Base-by-base conservation (phyloP, 1,140 invertebrate species). In the Drosophila nebulosa region DNA sequence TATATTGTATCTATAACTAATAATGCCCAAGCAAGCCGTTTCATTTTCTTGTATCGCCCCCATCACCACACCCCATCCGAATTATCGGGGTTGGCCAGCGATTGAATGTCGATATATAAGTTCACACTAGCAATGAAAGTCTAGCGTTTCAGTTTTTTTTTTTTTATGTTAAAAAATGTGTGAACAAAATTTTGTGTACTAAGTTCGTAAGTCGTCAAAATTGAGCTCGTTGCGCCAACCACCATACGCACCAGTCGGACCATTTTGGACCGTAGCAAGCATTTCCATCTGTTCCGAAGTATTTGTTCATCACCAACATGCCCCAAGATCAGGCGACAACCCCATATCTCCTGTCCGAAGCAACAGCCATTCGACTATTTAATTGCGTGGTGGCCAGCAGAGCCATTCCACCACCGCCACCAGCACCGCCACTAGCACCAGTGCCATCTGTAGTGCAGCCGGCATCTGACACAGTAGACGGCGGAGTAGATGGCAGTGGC, bases 131-230 rank as follows among this genome's bases (percentile, higher is more conserved):
- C 62, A 78, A 75, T 83, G 61, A 62, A 75, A 75, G 79, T 83
- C 64, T 56, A 72, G 57, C 62, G 62, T 79, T 73, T 61, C 60
- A 75, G 62, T 7, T 7, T 79, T 72, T 64, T 84, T 36, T 84
- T 7, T 84, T 79, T 66, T 84, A 36, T 85, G 75, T 85, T 76
- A 46, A 79, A 75, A 75, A 63, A 84, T 84, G 79, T 84, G 39
- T 55, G 58, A 69, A 58, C 55, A 76, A 85, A 85, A 84, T 76
- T 79, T 57, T 58, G 62, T 83, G 79, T 83, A 74, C 55, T 66
- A 63, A 74, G 27, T 75, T 84, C 42, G 79, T 84, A 63, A 32
- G 9, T 32, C 26, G 50, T 55, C 26, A 66, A 84, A 79, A 64
- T 79, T 76, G 26, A 51, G 57, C 66, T 73, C 69, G 60, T 69